Evolutionary conservation across 2,113 vertebrate species (phyloP).

Genomic region (Odocoileus hemionus): DNA sequence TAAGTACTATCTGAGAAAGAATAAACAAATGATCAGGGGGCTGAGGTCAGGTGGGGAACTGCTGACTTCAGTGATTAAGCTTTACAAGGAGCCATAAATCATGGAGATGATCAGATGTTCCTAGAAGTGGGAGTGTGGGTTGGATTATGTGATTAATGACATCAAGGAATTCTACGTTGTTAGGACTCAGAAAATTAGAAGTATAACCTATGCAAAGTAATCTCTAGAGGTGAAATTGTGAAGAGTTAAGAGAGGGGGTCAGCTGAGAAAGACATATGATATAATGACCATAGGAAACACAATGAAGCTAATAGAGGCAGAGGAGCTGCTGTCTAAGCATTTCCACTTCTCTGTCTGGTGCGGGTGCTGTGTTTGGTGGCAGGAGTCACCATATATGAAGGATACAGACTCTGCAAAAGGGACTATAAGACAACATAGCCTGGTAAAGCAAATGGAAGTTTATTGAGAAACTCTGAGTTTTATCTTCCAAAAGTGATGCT

Average conservation of each 20-base stretch:
- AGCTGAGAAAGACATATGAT: neutral
- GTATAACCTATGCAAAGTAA: neutral
- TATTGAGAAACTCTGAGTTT: neutral
- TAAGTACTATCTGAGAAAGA: neutral
- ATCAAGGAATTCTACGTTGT: neutral
- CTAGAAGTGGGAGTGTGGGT: neutral
- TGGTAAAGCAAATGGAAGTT: neutral
- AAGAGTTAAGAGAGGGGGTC: neutral
- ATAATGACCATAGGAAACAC: neutral
- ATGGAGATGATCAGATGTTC: constrained; percentile 7
- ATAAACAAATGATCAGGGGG: neutral
- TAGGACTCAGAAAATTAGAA: constrained; percentile 2
- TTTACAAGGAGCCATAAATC: constrained; percentile 30
- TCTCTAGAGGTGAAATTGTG: neutral
- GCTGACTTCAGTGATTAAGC: neutral
- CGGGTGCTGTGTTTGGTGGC: neutral
- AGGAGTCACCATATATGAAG: neutral
- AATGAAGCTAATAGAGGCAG: neutral
- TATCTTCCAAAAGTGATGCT: neutral
- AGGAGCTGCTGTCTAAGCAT: neutral
- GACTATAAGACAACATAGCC: neutral
- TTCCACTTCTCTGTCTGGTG: neutral
- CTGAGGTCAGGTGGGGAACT: neutral
- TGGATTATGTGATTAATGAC: constrained; percentile 31
- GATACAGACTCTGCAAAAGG: neutral